A percentile compares a stretch with the other conserved stretches of the same genome.
These are phyloP conservation scores for Ectemnius lituratus DNA, from an alignment of 2,888 invertebrate species.

Conservation along the genomic window DNA sequence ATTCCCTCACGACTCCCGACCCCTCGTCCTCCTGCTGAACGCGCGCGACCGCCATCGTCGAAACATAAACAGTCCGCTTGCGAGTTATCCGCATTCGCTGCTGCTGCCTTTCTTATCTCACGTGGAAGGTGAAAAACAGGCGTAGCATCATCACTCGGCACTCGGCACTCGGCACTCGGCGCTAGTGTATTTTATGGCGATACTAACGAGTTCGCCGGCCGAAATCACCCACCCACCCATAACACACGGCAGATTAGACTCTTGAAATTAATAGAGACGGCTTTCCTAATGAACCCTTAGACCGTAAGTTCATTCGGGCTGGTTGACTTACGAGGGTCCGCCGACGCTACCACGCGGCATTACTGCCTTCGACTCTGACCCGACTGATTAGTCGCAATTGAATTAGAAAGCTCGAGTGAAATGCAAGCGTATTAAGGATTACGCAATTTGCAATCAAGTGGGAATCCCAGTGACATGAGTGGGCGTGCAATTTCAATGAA, in stretches of 20 bases:
- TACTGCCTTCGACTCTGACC: not conserved
- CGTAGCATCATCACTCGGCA: conserved; percentile 5
- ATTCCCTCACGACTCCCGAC: no score
- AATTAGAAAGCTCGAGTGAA: not conserved
- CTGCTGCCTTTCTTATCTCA: conserved; percentile 33
- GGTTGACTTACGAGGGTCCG: no score
- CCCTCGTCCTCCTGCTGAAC: not conserved
- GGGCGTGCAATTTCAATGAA: not conserved
- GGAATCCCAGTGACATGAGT: not conserved
- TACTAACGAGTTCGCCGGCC: conserved; percentile 45
- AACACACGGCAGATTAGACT: no score
- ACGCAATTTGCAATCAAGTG: not conserved
- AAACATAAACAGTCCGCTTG: conserved; percentile 35
- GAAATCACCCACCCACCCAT: no score
- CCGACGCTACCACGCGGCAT: not conserved
- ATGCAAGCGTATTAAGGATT: not conserved
- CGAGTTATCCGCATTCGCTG: not conserved
- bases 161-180: conserved; percentile 19
- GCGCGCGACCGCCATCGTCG: conserved; percentile 44
- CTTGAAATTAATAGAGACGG: not conserved
- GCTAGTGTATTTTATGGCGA: conserved; percentile 45
- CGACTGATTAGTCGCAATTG: not conserved
- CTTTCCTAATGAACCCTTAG: not conserved
- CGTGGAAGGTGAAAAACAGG: conserved; percentile 29
- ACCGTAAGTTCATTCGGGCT: not conserved